A percentile compares a stretch with the other conserved stretches of the same genome.
These are phyloP conservation scores for Silurus asotus DNA, from an alignment of 2,113 vertebrate genomes.

Conservation along the genomic window DNA sequence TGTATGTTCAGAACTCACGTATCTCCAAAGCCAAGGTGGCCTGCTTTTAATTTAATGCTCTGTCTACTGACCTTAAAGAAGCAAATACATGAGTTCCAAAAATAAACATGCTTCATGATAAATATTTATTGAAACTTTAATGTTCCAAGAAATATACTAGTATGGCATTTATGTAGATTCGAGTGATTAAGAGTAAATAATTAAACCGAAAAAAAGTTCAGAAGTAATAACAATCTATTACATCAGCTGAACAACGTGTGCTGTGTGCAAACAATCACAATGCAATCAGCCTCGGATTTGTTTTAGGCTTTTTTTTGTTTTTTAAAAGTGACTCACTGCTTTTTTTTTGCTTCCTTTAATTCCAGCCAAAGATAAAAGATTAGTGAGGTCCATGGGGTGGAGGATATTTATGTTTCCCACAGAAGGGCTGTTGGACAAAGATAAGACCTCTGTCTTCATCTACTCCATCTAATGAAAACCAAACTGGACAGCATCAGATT, in stretches of 20 bases:
- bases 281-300: constrained; percentile 21
- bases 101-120: not conserved
- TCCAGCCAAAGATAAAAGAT: constrained; percentile 42
- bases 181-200: not conserved
- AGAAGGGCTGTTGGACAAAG: constrained; percentile 28
- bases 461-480: constrained; percentile 34
- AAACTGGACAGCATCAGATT: constrained; percentile 39
- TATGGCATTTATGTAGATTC: not conserved
- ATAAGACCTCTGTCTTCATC: constrained; percentile 45
- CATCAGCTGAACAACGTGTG: not conserved
- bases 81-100: not conserved
- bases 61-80: not conserved
- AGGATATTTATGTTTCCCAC: constrained; percentile 56
- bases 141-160: not conserved
- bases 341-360: constrained; percentile 34
- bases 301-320: constrained; percentile 32
- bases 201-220: not conserved
- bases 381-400: constrained; percentile 45
- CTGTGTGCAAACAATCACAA: not conserved
- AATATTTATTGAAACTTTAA: not conserved
- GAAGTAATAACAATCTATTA: not conserved
- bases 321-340: constrained; percentile 31
- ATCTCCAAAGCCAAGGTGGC: not conserved
- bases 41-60: constrained; percentile 20
- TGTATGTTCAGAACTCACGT: not conserved